phyloP scores from a whole-genome alignment of 2,888 invertebrate genomes.

The Stenodema calcarata region DNA sequence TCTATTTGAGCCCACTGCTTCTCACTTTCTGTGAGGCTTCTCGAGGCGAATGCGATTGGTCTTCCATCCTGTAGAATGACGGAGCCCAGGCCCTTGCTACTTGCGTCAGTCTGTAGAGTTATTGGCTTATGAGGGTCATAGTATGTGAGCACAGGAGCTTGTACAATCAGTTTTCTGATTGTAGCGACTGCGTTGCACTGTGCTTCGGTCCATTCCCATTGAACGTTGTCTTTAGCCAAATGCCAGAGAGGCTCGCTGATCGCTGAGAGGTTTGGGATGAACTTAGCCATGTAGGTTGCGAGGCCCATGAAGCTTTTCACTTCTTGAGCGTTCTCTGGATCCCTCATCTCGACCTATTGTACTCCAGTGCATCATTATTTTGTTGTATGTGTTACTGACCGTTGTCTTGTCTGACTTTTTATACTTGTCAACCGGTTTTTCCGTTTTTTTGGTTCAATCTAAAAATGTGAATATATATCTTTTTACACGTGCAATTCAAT shows the following conservation, averaged over 20 bases:
- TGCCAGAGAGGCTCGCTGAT: conserved; percentile 43
- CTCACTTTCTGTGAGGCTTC: background rate
- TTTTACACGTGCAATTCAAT: no score
- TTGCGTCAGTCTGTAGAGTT: conserved; percentile 57
- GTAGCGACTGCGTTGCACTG: conserved; percentile 52
- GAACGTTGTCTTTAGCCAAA: conserved; percentile 55
- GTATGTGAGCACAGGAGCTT: conserved; percentile 54
- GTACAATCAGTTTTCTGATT: conserved; percentile 50
- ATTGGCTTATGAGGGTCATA: conserved; percentile 57
- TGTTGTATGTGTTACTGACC: no score
- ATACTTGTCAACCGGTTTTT: no score
- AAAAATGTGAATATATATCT: no score
- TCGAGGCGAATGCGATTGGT: conserved; percentile 6
- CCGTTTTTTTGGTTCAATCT: no score
- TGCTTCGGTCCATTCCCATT: conserved; percentile 54
- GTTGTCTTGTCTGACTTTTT: no score
- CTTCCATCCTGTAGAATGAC: background rate
- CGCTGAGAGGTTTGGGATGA: conserved; percentile 44
- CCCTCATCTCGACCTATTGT: background rate
- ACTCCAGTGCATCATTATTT: no score
- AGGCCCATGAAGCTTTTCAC: background rate
- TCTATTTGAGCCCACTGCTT: background rate
- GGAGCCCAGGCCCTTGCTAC: background rate
- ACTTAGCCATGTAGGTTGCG: conserved; percentile 43
- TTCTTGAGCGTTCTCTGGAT: background rate